Evolutionary conservation across 2,113 vertebrate genomes (phyloP), one percentile per base, ranked within the genome.

Genomic region (Semnornis frantzii): DNA sequence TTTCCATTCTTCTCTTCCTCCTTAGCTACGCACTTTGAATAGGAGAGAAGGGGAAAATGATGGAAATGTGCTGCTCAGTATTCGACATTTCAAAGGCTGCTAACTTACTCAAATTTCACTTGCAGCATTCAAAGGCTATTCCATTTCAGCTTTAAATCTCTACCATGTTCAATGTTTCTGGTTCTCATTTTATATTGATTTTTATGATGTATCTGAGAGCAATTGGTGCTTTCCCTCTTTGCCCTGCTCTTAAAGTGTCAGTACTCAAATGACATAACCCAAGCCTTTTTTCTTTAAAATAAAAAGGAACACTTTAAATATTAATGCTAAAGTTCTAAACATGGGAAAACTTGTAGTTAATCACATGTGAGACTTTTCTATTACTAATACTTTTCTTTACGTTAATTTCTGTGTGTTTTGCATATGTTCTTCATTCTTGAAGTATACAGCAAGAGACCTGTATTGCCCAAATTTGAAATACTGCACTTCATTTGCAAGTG

Each of bases 1-100:
- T 85, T 92, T 87, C 57, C 12, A 64, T 96, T 92, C 89, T 86
- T 87, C 73, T 92, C 20, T 55, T 87, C 46, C 58, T 69, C 37
- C 57, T 71, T 64, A 92, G 64, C 71, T 87, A 21, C 14, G 9
- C 23, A 12, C 23, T 91, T 77, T 66, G 46, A 76, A 87, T 73
- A 74, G 78, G 14, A 44, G 64, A 42, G 70, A 58, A 34, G n/a
- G 21, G 17, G 2, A 31, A 89, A 92, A 60, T 28, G 8, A 68
- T 78, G 44, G 60, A 68, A 92, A 91, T 55, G 44, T 42, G 23
- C 15, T 31, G 28, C 52, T 89, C 23, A 31, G n/a, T 52, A 52
- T 82, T 89, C 76, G 46, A 18, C 90, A 73, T 82, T 80, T 94
- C 78, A 59, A 77, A 85, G 63, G 8, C 37, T 86, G 31, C 64